phyloP scores from a whole-genome alignment of 2,797 vertebrate genomes.

The Coccyzus lansbergi region DNA sequence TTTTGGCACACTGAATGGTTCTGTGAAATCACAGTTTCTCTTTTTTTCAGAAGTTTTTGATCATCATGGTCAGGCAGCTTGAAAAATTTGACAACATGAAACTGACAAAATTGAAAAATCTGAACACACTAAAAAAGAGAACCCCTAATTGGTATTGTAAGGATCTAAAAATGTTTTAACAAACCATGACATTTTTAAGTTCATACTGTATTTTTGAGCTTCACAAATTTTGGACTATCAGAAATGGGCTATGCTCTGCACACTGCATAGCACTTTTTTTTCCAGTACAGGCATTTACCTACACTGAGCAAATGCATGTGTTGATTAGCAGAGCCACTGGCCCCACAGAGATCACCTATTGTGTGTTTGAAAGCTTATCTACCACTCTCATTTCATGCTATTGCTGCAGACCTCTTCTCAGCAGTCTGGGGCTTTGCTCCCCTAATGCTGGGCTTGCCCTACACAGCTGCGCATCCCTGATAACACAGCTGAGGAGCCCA shows the following conservation, averaged over 20 bases:
- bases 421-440: constrained; percentile 42
- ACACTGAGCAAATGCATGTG: background rate
- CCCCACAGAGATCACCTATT: background rate
- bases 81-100: background rate
- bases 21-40: background rate
- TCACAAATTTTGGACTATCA: background rate
- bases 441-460: background rate
- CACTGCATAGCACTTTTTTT: background rate
- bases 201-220: background rate
- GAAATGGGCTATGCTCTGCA: background rate
- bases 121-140: background rate
- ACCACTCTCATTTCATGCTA: background rate
- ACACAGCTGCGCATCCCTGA: constrained; percentile 55
- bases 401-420: constrained; percentile 34
- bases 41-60: background rate
- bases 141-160: background rate
- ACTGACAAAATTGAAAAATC: background rate
- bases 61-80: background rate
- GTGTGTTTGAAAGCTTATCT: constrained; percentile 27
- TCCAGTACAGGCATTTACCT: background rate
- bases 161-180: background rate
- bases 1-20: background rate
- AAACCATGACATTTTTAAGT: background rate
- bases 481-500: constrained; percentile 62
- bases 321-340: background rate